phyloP scores from a whole-genome alignment of 2,113 vertebrate species.

The Brachyistius frenatus region DNA sequence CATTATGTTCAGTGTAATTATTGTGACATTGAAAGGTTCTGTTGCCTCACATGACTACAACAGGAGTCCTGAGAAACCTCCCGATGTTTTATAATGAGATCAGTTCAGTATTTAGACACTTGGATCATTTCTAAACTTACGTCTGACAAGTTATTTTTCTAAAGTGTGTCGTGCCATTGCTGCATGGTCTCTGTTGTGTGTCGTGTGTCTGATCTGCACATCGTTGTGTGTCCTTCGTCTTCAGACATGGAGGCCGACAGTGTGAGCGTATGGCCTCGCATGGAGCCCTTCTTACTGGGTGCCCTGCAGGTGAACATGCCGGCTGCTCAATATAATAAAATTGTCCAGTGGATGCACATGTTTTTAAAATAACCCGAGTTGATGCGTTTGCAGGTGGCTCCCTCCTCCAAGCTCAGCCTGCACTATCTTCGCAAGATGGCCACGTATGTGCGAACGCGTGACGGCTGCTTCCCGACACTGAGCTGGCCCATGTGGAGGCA shows the following conservation, averaged over 20 bases:
- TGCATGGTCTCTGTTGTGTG: too few relatives aligned
- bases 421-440: slow-evolving; percentile 95
- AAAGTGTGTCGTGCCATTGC: too few relatives aligned
- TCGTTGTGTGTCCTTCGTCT: background rate
- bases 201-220: background rate
- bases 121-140: too few relatives aligned
- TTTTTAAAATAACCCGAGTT: background rate
- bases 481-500: slow-evolving; percentile 92
- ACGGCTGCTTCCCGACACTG: slow-evolving; percentile 90
- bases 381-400: slow-evolving; percentile 70
- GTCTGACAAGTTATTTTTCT: too few relatives aligned
- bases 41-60: too few relatives aligned
- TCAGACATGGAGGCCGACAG: slow-evolving; percentile 83
- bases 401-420: slow-evolving; percentile 90
- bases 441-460: slow-evolving; percentile 87
- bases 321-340: background rate
- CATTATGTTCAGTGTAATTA: too few relatives aligned
- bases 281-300: slow-evolving; percentile 93
- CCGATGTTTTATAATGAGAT: too few relatives aligned
- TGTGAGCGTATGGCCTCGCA: slow-evolving; percentile 90
- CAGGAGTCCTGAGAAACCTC: too few relatives aligned
- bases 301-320: slow-evolving; percentile 81
- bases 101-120: too few relatives aligned
- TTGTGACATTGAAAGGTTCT: too few relatives aligned
- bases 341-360: background rate